Conservation (phyloP, 1,140 invertebrate species). For the Copidosoma floridanum region DNA sequence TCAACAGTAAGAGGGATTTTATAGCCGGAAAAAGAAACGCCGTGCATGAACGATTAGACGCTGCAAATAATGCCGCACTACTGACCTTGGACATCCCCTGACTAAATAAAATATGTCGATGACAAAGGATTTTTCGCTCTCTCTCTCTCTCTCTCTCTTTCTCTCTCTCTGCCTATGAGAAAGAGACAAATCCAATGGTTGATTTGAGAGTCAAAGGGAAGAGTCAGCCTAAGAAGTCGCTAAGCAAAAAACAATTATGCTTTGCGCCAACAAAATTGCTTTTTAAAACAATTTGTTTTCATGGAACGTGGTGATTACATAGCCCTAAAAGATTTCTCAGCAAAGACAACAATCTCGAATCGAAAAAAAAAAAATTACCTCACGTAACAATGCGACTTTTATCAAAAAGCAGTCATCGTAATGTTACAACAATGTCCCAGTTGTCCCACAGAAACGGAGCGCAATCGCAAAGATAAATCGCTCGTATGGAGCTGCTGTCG, state of each 20-base stretch:
- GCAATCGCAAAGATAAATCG: no score
- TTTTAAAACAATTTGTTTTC: no score
- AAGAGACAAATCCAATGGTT: no score
- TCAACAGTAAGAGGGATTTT: conserved; percentile 48
- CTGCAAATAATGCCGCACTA: no score
- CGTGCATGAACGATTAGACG: conserved; percentile 49
- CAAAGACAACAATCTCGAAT: not conserved
- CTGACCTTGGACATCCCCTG: conserved; percentile 46
- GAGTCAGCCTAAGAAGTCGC: no score
- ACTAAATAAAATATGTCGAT: conserved; percentile 10
- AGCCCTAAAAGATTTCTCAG: not conserved
- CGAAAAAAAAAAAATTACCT: not conserved
- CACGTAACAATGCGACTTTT: no score
- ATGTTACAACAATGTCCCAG: not conserved
- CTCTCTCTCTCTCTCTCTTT: no score
- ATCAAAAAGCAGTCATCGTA: conserved; percentile 21
- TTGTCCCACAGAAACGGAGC: no score
- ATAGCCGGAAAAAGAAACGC: conserved; percentile 46
- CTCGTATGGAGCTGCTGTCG: not conserved
- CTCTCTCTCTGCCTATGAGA: no score
- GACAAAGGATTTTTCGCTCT: conserved; percentile 11
- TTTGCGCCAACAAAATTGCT: no score
- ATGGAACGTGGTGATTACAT: not conserved
- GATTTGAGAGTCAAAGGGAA: no score
- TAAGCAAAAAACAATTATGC: no score